Evolutionary conservation across 2,797 vertebrate genomes (phyloP).

Genomic region (Liasis olivaceus): DNA sequence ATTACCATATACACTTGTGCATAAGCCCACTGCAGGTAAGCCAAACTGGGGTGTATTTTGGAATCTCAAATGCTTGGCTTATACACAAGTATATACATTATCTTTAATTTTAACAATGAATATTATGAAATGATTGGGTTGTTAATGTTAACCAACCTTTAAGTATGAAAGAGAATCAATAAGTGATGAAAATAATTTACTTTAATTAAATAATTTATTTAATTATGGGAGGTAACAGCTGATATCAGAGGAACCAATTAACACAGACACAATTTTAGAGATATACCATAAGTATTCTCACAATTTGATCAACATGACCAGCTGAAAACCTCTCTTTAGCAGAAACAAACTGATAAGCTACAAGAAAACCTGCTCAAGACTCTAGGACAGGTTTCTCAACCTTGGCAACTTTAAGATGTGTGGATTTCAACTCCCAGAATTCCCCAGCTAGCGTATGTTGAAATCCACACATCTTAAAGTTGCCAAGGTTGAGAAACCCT

Average conservation of each 20-base stretch:
- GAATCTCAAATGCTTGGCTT: background rate
- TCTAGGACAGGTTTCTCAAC: background rate
- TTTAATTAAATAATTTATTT: background rate
- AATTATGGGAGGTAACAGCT: background rate
- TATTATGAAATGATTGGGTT: background rate
- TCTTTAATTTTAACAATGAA: background rate
- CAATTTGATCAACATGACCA: background rate
- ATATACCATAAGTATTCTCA: background rate
- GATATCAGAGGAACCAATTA: background rate
- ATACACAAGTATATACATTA: background rate
- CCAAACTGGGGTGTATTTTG: background rate
- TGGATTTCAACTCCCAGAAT: no score
- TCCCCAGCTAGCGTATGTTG: no score
- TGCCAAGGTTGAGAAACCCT: no score
- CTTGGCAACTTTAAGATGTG: no score
- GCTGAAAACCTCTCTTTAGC: background rate
- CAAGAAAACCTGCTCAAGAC: background rate
- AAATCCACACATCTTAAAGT: no score
- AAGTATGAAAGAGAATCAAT: background rate
- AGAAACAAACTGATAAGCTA: background rate
- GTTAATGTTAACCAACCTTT: background rate
- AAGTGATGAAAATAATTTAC: background rate
- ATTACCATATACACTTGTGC: no score
- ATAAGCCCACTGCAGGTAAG: background rate
- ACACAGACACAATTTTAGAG: background rate